These are phyloP conservation scores for Acipenser ruthenus DNA, from an alignment of 2,797 vertebrate species.

Conservation along the genomic window DNA sequence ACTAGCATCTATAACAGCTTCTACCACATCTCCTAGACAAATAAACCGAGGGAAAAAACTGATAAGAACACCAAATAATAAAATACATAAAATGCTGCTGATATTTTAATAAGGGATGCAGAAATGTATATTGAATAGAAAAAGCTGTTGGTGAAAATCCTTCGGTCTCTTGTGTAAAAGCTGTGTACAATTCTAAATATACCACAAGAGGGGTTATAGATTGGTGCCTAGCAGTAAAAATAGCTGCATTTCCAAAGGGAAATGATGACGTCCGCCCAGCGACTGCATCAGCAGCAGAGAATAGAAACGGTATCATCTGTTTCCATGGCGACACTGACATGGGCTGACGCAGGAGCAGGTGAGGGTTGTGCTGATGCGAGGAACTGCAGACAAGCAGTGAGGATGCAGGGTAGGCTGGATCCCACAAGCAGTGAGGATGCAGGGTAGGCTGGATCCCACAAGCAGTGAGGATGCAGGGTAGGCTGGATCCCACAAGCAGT, in stretches of 20 bases:
- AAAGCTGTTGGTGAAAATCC: background rate
- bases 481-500: background rate
- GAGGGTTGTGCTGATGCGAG: slow-evolving; percentile 21
- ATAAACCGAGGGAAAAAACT: too few relatives aligned
- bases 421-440: slow-evolving; percentile 15
- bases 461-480: background rate
- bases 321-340: slow-evolving; percentile 53
- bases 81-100: too few relatives aligned
- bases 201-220: slow-evolving; percentile 36
- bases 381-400: slow-evolving; percentile 24
- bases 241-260: slow-evolving; percentile 48
- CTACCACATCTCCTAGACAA: too few relatives aligned
- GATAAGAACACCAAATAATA: too few relatives aligned
- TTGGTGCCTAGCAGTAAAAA: slow-evolving; percentile 51
- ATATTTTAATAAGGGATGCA: background rate
- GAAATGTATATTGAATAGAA: slow-evolving; percentile 3
- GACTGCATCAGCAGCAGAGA: slow-evolving; percentile 53
- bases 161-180: background rate
- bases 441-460: slow-evolving; percentile 14
- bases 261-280: slow-evolving; percentile 47
- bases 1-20: too few relatives aligned
- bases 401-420: slow-evolving; percentile 18
- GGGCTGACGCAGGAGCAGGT: slow-evolving; percentile 47
- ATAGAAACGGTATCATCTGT: slow-evolving; percentile 43
- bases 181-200: slow-evolving; percentile 46